A percentile compares a stretch with the other conserved stretches of the same genome.
These are phyloP conservation scores for Campoplex nolae DNA, from an alignment of 2,888 invertebrate species.

Conservation along the genomic window DNA sequence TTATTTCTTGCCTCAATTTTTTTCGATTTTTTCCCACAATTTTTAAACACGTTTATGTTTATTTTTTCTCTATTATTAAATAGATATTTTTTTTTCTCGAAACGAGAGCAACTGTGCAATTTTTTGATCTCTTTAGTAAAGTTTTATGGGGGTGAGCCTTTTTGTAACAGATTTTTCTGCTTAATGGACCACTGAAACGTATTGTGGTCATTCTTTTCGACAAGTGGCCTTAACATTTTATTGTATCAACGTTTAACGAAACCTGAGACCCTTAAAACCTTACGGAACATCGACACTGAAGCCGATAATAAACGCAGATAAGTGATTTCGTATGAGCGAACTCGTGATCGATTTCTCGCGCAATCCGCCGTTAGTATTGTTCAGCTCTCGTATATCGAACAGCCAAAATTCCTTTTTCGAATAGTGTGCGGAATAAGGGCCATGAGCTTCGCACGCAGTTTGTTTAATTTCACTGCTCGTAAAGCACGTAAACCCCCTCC, in stretches of 20 bases:
- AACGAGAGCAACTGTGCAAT: not conserved
- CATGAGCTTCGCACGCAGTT: constrained; percentile 53
- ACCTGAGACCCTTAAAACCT: constrained; percentile 27
- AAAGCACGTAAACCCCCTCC: constrained; percentile 67
- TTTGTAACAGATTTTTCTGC: constrained; percentile 60
- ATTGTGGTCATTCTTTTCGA: not conserved
- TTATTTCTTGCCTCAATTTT: no score
- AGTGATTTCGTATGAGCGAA: constrained; percentile 73
- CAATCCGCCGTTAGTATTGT: constrained; percentile 53
- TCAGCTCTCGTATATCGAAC: constrained; percentile 33
- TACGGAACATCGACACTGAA: constrained; percentile 33
- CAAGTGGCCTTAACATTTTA: not conserved
- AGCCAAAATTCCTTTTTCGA: constrained; percentile 36
- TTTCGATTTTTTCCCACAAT: not conserved
- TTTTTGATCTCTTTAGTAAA: not conserved
- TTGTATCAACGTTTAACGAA: constrained; percentile 3
- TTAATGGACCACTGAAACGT: not conserved
- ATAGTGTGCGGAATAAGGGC: constrained; percentile 25
- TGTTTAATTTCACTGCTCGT: constrained; percentile 74
- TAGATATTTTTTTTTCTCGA: not conserved
- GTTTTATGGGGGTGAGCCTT: not conserved
- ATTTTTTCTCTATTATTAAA: not conserved
- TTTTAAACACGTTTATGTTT: not conserved
- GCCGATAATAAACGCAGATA: constrained; percentile 66
- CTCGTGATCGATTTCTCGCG: constrained; percentile 60